Evolutionary conservation across 2,888 invertebrate species (phyloP), one percentile per base, ranked within the genome.

Genomic region (Pristionchus arcanus): DNA sequence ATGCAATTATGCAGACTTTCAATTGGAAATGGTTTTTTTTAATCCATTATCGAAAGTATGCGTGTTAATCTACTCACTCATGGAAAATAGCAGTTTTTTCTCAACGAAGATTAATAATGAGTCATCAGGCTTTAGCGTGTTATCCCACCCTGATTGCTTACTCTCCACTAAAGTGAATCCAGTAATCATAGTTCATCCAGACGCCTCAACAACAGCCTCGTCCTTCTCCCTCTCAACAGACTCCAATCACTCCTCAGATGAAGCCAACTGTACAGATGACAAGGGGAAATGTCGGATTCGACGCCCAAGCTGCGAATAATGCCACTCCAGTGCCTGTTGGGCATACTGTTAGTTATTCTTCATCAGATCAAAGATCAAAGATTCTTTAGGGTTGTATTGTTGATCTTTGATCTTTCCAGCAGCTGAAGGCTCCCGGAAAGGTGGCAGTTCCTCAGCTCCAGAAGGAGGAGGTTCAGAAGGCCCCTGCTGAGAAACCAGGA

Each of bases 401-500:
- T 59, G 31, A 59, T 85, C 34, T 81, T 42, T 42, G 49, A 81
- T 81, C 49, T 81, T 25, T 89, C 11, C 63, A 89, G 89, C 71
- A 37, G 21, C 37, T 89, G 31, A 89, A 89, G 83, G 42, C 83
- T 28, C 89, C 89, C 16, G 81, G 81, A 0, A 89, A 83, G 66
- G 42, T 89, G 19, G 89, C 42, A 21, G 71, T 53, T 34, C 89
- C 37, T 37, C 81, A 37, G 42, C 71, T 37, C 3, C 55, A 89
- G 55, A 37, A 81, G 63, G 53, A 25, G 11, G 49, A 59, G 7
- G 16, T 16, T 2, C 31, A 34, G 21, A 34, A 19, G 9, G 63
- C 77, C 0, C 81, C 90, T 53, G 49, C 55, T 28, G 28, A 89
- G 66, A 87, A 91, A n/a, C 86, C 81, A n/a, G 90, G 90, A 34